A percentile compares a stretch with the other conserved stretches of the same genome.
Evolutionary conservation across 2,888 invertebrate species (phyloP).

Genomic region (Netelia fuscicornis): DNA sequence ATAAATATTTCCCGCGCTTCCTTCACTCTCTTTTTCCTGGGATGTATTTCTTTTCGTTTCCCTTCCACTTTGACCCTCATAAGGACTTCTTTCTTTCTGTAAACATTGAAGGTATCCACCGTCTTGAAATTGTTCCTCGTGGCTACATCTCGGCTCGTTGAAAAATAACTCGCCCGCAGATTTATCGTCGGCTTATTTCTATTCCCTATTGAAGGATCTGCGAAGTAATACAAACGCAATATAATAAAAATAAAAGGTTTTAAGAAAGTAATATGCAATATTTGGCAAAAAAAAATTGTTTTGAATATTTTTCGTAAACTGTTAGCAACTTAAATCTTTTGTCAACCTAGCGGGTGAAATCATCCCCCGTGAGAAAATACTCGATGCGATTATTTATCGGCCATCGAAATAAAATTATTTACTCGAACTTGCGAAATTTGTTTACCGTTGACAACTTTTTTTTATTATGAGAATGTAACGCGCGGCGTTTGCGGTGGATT

Average conservation of each 20-base stretch:
- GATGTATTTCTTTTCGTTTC: conserved; percentile 15
- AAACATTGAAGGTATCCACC: conserved; percentile 23
- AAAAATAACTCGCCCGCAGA: background rate
- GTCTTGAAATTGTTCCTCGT: conserved; percentile 4
- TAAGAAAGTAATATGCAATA: too few relatives aligned
- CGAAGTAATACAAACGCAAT: too few relatives aligned
- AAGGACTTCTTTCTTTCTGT: conserved; percentile 39
- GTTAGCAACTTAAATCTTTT: background rate
- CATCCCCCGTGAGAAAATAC: too few relatives aligned
- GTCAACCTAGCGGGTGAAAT: too few relatives aligned
- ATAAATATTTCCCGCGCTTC: conserved; percentile 46
- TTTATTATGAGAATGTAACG: too few relatives aligned
- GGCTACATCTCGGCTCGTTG: conserved; percentile 11
- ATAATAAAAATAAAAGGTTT: too few relatives aligned
- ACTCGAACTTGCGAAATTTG: too few relatives aligned
- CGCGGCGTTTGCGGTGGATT: too few relatives aligned
- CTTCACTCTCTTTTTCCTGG: conserved; percentile 18
- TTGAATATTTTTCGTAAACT: conserved; percentile 9
- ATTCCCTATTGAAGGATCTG: background rate
- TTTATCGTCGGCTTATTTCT: background rate
- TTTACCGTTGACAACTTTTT: too few relatives aligned
- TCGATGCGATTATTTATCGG: too few relatives aligned
- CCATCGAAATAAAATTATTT: too few relatives aligned
- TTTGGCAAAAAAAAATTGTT: background rate
- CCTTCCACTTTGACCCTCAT: conserved; percentile 35